phyloP scores from a whole-genome alignment of 2,888 invertebrate species.

The Cotesia congregata region DNA sequence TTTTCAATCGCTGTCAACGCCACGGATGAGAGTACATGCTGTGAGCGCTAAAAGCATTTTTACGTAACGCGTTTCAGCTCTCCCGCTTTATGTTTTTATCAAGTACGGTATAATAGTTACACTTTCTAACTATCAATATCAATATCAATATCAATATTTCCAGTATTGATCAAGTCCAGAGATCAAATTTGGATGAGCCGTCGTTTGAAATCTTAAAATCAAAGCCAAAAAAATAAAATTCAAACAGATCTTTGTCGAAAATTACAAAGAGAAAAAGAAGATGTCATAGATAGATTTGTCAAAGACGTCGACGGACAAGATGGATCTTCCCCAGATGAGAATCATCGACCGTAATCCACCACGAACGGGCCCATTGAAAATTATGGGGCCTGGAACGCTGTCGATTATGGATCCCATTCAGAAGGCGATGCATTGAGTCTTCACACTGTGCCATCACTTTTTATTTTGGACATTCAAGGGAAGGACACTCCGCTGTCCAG shows the following conservation, averaged over 20 bases:
- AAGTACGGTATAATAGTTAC: neutral
- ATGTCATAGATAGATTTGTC: constrained; percentile 18
- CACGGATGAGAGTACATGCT: constrained; percentile 55
- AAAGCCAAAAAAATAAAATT: neutral
- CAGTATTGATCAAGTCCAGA: too few species aligned
- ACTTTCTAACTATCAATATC: neutral
- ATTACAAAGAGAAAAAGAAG: constrained; percentile 8
- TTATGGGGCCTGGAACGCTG: constrained; percentile 57
- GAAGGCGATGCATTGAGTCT: constrained; percentile 30
- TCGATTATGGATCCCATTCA: constrained; percentile 60
- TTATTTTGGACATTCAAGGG: constrained; percentile 41
- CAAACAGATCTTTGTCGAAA: neutral
- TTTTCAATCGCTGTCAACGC: constrained; percentile 34
- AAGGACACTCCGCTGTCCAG: neutral
- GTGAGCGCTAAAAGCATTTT: constrained; percentile 69
- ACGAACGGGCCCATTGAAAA: constrained; percentile 43
- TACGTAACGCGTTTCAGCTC: constrained; percentile 58
- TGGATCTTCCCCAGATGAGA: constrained; percentile 39
- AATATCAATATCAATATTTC: too few species aligned
- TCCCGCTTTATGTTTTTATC: neutral
- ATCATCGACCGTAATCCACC: constrained; percentile 37
- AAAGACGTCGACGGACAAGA: constrained; percentile 7
- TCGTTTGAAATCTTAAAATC: too few species aligned
- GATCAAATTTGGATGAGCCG: too few species aligned
- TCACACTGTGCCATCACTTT: constrained; percentile 24